These are phyloP conservation scores for Drosophila testacea DNA, from an alignment of 2,888 invertebrate species.

Conservation along the genomic window DNA sequence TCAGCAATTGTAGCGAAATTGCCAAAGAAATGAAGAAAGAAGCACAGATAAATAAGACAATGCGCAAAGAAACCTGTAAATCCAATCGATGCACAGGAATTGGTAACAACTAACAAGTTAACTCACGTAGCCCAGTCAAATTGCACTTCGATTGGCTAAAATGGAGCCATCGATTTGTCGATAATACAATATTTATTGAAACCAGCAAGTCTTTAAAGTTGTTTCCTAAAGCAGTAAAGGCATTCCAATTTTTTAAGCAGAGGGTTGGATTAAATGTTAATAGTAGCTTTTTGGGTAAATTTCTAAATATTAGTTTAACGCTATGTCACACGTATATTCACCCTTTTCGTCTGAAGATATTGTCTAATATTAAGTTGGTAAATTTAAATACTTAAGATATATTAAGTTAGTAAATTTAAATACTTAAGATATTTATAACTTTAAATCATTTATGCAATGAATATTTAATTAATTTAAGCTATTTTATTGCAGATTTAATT, in stretches of 20 bases:
- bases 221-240: not conserved
- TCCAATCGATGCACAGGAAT: constrained; percentile 34
- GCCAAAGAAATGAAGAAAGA: constrained; percentile 47
- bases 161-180: constrained; percentile 65
- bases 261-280: not conserved
- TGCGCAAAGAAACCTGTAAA: constrained; percentile 52
- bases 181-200: constrained; percentile 53
- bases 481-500: too few species aligned
- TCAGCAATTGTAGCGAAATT: constrained; percentile 74
- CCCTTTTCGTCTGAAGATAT: too few species aligned
- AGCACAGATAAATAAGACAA: constrained; percentile 60
- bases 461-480: too few species aligned
- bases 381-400: too few species aligned
- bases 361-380: too few species aligned
- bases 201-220: constrained; percentile 5
- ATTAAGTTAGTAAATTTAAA: too few species aligned
- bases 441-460: too few species aligned
- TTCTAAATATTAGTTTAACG: too few species aligned
- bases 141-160: constrained; percentile 67
- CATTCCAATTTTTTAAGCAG: not conserved
- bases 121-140: constrained; percentile 68
- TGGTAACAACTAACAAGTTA: constrained; percentile 37
- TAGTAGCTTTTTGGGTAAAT: not conserved
- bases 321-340: too few species aligned
- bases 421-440: too few species aligned